Conservation (phyloP, 2,113 vertebrate species). For the Prionailurus bengalensis region DNA sequence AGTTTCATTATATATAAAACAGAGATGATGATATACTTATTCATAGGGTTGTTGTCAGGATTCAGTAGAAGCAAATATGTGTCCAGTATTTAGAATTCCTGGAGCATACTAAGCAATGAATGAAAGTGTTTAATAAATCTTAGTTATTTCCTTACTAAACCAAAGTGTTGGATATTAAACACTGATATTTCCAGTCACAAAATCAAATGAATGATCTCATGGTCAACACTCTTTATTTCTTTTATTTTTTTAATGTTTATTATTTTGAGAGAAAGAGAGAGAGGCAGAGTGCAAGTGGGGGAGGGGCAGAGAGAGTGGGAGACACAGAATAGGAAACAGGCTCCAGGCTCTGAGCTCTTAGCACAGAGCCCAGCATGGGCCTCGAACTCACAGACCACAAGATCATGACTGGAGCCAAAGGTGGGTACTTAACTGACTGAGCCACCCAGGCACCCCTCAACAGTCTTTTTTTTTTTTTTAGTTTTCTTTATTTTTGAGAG, state of each 20-base stretch:
- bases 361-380: no score
- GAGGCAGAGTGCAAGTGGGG: no score
- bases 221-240: slow-evolving; percentile 33
- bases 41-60: neutral
- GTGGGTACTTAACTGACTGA: no score
- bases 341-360: no score
- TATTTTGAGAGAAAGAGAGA: no score
- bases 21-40: neutral
- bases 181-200: neutral
- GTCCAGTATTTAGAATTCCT: neutral
- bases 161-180: neutral
- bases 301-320: no score
- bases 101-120: neutral
- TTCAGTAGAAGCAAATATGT: neutral
- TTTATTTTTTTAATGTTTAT: neutral
- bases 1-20: neutral
- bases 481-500: no score
- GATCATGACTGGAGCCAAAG: no score
- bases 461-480: no score
- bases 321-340: no score
- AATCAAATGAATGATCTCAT: neutral
- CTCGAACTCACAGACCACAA: no score
- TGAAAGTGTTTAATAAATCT: neutral
- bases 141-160: neutral
- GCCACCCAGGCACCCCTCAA: no score